Conservation (phyloP, 2,888 invertebrate species). For the Mellilla xanthometata region DNA sequence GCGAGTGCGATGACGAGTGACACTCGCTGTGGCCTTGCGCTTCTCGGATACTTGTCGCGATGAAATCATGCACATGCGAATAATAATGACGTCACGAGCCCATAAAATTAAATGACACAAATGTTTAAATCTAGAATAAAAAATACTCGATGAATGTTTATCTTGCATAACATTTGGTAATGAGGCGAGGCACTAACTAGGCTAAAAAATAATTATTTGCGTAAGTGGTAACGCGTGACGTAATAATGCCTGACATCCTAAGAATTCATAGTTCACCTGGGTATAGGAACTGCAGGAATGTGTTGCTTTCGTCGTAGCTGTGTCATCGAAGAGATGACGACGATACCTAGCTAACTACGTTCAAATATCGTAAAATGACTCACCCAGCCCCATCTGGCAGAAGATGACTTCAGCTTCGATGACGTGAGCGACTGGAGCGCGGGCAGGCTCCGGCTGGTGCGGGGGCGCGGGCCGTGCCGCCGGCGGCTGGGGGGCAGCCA, state of each 20-base stretch:
- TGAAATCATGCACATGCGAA: conserved; percentile 39
- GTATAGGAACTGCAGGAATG: too few species aligned
- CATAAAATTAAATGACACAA: too few species aligned
- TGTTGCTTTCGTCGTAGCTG: too few species aligned
- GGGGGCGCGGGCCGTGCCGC: conserved; percentile 28
- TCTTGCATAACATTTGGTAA: too few species aligned
- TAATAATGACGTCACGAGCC: conserved; percentile 22
- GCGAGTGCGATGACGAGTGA: background rate
- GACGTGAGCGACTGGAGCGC: conserved; percentile 69
- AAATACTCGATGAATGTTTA: too few species aligned
- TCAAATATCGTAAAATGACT: conserved; percentile 40
- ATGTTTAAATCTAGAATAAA: too few species aligned
- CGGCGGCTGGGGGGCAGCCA: conserved; percentile 50
- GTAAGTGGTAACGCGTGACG: background rate
- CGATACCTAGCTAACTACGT: conserved; percentile 28
- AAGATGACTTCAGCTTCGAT: conserved; percentile 87
- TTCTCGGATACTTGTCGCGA: conserved; percentile 16
- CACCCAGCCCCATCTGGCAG: conserved; percentile 88
- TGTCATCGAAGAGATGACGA: too few species aligned
- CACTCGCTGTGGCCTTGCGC: background rate
- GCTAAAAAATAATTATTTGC: too few species aligned
- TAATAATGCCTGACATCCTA: background rate
- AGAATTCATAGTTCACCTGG: too few species aligned
- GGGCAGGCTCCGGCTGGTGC: conserved; percentile 37
- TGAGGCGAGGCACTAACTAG: too few species aligned